phyloP scores from a whole-genome alignment of 2,888 invertebrate species.

The Harpalus rubripes region DNA sequence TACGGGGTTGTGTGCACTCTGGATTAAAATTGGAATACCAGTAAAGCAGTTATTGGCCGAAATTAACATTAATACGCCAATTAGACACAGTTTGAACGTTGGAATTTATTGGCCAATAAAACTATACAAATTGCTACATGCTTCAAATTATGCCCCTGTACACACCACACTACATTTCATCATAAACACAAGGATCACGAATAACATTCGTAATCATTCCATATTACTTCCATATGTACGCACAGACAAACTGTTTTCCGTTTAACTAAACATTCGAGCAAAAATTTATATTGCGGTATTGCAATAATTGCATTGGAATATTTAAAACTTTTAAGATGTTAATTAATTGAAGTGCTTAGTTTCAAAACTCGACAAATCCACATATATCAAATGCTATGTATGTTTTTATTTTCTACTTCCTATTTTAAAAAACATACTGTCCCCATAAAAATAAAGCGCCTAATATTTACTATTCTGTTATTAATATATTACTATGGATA shows the following conservation, averaged over 20 bases:
- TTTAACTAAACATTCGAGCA: too few species aligned
- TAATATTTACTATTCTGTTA: too few species aligned
- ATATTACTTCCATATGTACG: neutral
- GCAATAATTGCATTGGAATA: too few species aligned
- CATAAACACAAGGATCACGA: neutral
- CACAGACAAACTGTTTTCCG: neutral
- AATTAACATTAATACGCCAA: slow-evolving; percentile 55
- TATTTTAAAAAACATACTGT: too few species aligned
- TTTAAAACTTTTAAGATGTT: too few species aligned
- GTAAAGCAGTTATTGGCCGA: slow-evolving; percentile 48
- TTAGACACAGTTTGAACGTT: slow-evolving; percentile 39
- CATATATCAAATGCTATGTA: too few species aligned
- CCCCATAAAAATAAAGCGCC: too few species aligned
- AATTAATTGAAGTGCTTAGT: too few species aligned
- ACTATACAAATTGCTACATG: slow-evolving; percentile 44
- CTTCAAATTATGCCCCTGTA: slow-evolving; percentile 28
- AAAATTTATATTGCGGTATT: too few species aligned
- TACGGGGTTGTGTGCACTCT: slow-evolving; percentile 25
- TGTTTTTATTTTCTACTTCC: too few species aligned
- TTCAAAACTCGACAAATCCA: too few species aligned
- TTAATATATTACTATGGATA: too few species aligned
- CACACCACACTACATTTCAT: slow-evolving; percentile 11
- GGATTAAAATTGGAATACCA: slow-evolving; percentile 53
- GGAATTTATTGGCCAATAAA: slow-evolving; percentile 50
- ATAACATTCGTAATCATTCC: neutral